Evolutionary conservation across 1,140 invertebrate species (phyloP).

Genomic region (Zaprionus nigranus): DNA sequence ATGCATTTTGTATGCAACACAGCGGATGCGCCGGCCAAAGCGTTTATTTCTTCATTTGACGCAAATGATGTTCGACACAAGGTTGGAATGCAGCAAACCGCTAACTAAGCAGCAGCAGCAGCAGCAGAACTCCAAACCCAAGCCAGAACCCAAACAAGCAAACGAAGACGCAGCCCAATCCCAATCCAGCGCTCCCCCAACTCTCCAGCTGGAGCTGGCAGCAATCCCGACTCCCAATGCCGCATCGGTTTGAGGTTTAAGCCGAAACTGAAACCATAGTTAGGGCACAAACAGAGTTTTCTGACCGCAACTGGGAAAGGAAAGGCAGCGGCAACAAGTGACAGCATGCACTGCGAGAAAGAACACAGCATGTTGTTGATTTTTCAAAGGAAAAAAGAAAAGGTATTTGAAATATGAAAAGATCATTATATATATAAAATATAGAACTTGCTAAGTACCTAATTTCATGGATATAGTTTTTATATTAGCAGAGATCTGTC

Average conservation of each 20-base stretch:
- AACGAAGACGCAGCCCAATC: not conserved
- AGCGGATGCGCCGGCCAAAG: conserved; percentile 70
- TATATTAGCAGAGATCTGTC: too few species aligned
- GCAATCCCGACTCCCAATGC: not conserved
- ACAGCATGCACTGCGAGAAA: conserved; percentile 49
- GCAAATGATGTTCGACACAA: conserved; percentile 60
- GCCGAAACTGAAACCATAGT: conserved; percentile 24
- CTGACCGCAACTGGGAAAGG: conserved; percentile 39
- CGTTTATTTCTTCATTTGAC: conserved; percentile 80
- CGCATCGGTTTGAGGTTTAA: conserved; percentile 11
- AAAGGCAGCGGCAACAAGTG: conserved; percentile 53
- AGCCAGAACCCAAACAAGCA: conserved; percentile 16
- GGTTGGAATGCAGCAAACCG: conserved; percentile 75
- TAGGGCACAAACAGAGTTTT: conserved; percentile 18
- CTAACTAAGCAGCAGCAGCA: conserved; percentile 55
- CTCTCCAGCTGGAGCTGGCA: not conserved
- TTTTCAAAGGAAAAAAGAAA: too few species aligned
- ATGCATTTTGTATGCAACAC: conserved; percentile 77
- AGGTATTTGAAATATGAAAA: too few species aligned
- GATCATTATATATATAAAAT: too few species aligned
- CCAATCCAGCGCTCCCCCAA: not conserved
- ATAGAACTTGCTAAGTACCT: too few species aligned
- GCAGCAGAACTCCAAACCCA: conserved; percentile 11
- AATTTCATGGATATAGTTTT: too few species aligned
- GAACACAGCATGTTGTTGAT: not conserved